Percentiles rank a stretch among this genome's conserved stretches.
These are phyloP conservation scores for Acromyrmex charruanus DNA, from an alignment of 1,140 invertebrate species.

Conservation along the genomic window DNA sequence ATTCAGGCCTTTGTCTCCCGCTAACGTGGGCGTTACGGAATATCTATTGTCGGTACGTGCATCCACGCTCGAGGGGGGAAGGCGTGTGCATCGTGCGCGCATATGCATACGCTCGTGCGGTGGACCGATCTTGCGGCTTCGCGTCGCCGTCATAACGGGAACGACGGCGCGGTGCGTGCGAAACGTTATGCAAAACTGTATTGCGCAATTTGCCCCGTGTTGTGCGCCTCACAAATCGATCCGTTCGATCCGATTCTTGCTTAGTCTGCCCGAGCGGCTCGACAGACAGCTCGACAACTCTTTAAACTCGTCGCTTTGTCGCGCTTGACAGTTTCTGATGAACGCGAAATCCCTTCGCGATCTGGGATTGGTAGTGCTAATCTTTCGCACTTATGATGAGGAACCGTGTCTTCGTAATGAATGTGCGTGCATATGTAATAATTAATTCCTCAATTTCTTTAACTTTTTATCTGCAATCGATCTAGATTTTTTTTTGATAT, in stretches of 20 bases:
- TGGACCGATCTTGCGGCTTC: conserved; percentile 42
- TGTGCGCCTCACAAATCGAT: conserved; percentile 39
- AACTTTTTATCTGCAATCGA: too few species aligned
- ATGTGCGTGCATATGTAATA: background rate
- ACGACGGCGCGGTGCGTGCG: conserved; percentile 65
- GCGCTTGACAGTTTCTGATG: conserved; percentile 41
- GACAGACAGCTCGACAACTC: conserved; percentile 18
- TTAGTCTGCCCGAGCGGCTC: background rate
- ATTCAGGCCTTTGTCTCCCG: conserved; percentile 75
- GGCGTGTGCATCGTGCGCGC: conserved; percentile 37
- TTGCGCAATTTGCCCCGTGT: conserved; percentile 35
- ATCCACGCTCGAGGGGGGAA: conserved; percentile 57
- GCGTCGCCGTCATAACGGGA: conserved; percentile 71
- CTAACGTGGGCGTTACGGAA: conserved; percentile 75
- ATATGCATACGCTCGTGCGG: conserved; percentile 28
- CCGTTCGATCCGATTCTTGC: conserved; percentile 28
- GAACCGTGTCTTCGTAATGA: conserved; percentile 6
- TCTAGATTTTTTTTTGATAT: too few species aligned
- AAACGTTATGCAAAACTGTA: conserved; percentile 54
- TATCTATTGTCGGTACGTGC: conserved; percentile 74
- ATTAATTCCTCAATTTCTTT: background rate
- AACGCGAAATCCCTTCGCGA: conserved; percentile 5
- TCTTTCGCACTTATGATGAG: conserved; percentile 5
- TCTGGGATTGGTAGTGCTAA: background rate
- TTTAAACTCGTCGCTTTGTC: conserved; percentile 30